Evolutionary conservation across 2,113 vertebrate genomes (phyloP).

Genomic region (Malaclemys terrapin): DNA sequence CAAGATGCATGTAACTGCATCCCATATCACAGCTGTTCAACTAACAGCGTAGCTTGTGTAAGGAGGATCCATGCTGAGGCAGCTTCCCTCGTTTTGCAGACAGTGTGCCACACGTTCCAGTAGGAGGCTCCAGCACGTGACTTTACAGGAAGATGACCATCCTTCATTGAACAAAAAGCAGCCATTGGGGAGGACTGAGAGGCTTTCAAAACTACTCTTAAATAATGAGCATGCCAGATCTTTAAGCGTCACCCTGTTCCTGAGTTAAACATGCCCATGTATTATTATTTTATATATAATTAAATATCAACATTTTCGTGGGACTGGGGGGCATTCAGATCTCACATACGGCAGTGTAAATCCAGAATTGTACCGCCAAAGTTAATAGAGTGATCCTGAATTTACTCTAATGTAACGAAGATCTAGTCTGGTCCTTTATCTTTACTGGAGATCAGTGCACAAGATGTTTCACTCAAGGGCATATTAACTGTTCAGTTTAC

Average conservation of each 20-base stretch:
- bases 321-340: neutral
- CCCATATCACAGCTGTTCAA: neutral
- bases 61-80: neutral
- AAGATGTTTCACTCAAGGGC: neutral
- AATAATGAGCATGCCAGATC: neutral
- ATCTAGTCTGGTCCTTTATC: neutral
- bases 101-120: neutral
- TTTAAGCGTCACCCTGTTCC: neutral
- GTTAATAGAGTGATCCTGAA: neutral
- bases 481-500: neutral
- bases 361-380: neutral
- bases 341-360: neutral
- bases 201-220: neutral
- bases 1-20: neutral
- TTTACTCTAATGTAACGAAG: neutral
- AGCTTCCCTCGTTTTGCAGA: neutral
- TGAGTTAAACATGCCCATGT: neutral
- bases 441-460: neutral
- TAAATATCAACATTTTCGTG: neutral
- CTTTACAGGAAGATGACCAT: neutral
- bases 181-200: neutral
- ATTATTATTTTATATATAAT: neutral
- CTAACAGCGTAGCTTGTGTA: neutral
- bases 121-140: neutral
- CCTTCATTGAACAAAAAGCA: neutral